Percentiles rank a stretch among this genome's conserved stretches.
phyloP scores from a whole-genome alignment of 2,113 vertebrate genomes.

The Psophia crepitans region DNA sequence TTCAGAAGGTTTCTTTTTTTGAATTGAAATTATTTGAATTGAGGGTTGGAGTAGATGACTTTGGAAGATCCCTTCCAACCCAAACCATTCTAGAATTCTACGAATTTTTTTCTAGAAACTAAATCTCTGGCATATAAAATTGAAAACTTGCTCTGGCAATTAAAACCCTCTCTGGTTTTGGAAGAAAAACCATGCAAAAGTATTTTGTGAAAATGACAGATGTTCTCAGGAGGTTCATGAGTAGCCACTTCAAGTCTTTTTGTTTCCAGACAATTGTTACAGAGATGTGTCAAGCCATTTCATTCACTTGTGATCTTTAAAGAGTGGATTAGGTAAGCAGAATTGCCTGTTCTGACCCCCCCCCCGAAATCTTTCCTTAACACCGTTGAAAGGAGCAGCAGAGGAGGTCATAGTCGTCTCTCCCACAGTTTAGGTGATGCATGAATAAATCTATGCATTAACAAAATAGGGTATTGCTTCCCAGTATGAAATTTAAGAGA shows the following conservation, averaged over 20 bases:
- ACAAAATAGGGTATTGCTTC: background rate
- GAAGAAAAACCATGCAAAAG: background rate
- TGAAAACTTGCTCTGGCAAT: background rate
- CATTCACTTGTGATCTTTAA: background rate
- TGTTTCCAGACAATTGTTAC: background rate
- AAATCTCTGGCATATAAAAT: background rate
- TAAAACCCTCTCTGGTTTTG: background rate
- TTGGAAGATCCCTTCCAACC: background rate
- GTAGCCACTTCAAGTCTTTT: background rate
- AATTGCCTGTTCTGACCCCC: background rate
- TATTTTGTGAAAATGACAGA: background rate
- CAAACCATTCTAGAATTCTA: background rate
- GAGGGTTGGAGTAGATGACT: background rate
- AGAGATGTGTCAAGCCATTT: background rate
- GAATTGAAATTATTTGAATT: background rate
- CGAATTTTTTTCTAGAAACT: background rate
- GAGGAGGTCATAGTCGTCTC: background rate
- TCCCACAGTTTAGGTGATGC: background rate
- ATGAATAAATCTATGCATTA: background rate
- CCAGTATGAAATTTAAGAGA: background rate
- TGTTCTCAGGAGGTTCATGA: background rate
- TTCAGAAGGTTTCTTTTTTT: background rate
- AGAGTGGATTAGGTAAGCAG: background rate
- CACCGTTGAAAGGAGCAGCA: background rate
- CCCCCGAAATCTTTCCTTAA: background rate